Percentiles rank a stretch among this genome's conserved stretches.
Conservation (phyloP, 2,113 vertebrate genomes). For the Tympanuchus pallidicinctus region DNA sequence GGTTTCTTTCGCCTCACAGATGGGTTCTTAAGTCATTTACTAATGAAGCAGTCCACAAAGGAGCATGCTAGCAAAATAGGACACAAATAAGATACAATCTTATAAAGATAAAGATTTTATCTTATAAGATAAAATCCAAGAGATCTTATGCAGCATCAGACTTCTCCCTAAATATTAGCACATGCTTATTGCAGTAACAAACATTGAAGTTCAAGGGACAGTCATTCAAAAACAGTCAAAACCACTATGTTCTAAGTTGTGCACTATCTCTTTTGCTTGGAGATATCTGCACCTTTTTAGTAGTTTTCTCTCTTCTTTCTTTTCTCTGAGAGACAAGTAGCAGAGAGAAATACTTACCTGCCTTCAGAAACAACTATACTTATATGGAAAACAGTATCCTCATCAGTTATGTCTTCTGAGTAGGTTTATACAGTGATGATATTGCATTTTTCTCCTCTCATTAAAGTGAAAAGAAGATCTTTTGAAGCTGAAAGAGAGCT, state of each 20-base stretch:
- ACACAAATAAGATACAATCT: no score
- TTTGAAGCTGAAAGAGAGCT: background rate
- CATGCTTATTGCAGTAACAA: accelerated
- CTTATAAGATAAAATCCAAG: no score
- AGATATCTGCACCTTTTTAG: background rate
- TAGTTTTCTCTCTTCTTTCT: background rate
- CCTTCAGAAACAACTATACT: background rate
- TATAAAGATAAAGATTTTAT: no score
- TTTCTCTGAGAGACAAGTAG: background rate
- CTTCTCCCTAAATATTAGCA: background rate
- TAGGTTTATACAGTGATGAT: background rate
- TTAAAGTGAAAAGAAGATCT: background rate
- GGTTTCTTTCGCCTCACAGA: background rate
- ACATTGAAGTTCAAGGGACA: background rate
- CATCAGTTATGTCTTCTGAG: background rate
- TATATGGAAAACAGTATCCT: background rate
- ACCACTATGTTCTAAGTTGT: background rate
- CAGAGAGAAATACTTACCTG: background rate
- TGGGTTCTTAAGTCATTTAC: background rate
- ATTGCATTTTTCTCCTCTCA: background rate
- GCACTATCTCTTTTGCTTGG: background rate
- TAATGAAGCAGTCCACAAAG: background rate
- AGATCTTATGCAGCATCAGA: background rate
- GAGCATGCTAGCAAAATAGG: background rate
- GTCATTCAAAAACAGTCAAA: background rate